Evolutionary conservation across 2,797 vertebrate genomes (phyloP).

Genomic region (Galagoides demidoff): DNA sequence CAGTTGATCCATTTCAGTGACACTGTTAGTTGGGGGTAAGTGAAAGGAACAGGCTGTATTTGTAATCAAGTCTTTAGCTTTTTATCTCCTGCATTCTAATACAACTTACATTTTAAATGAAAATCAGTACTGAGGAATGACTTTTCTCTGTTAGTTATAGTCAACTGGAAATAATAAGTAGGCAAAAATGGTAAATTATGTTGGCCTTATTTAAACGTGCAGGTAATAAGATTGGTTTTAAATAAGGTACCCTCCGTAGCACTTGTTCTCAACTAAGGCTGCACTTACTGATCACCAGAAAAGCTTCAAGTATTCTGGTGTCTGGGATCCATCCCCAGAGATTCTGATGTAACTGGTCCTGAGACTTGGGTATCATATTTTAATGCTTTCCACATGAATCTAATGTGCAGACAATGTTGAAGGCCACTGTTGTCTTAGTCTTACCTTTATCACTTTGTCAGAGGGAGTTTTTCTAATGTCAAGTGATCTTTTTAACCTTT

Average conservation of each 20-base stretch:
- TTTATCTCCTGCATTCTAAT: neutral
- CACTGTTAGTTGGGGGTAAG: slow-evolving; percentile 92
- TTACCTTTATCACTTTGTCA: neutral
- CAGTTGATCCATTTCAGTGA: slow-evolving; percentile 83
- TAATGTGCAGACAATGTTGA: neutral
- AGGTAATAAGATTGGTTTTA: neutral
- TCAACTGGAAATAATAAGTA: neutral
- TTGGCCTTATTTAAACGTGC: neutral
- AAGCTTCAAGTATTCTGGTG: neutral
- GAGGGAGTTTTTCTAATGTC: neutral
- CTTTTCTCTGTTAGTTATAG: neutral
- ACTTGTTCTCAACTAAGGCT: neutral
- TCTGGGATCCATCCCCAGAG: neutral
- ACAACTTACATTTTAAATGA: neutral
- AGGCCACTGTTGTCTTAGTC: neutral
- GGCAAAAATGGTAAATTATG: neutral
- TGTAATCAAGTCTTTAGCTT: neutral
- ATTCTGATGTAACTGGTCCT: neutral
- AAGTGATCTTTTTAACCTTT: neutral
- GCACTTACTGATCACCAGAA: neutral
- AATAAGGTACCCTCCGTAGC: neutral
- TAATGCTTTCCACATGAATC: neutral
- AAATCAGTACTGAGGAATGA: neutral
- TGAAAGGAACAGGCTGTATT: neutral
- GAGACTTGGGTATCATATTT: neutral